phyloP scores from a whole-genome alignment of 1,140 invertebrate species.

The Drosophila sp. region DNA sequence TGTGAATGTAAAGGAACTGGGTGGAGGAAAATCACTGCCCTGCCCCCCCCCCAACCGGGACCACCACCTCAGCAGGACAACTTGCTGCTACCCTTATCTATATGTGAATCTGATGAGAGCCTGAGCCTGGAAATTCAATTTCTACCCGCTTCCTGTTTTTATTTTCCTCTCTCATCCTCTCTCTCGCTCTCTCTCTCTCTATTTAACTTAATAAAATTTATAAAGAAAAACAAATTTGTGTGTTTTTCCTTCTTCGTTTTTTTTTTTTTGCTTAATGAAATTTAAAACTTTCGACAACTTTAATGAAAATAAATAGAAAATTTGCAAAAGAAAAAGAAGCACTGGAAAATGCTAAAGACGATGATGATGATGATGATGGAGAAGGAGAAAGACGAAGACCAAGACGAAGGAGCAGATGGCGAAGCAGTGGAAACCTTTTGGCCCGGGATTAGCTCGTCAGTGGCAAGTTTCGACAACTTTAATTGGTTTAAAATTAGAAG shows the following conservation, averaged over 20 bases:
- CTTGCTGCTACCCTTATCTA: constrained; percentile 31
- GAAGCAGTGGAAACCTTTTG: constrained; percentile 27
- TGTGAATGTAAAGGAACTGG: not conserved
- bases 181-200: not conserved
- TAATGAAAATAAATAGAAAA: constrained; percentile 74
- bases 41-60: not conserved
- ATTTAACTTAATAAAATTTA: constrained; percentile 16
- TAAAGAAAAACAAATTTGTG: constrained; percentile 42
- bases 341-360: not conserved
- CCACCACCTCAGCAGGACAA: constrained; percentile 6
- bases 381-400: not conserved
- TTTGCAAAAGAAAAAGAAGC: constrained; percentile 27
- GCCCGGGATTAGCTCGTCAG: constrained; percentile 60
- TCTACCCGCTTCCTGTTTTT: constrained; percentile 25
- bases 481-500: constrained; percentile 78
- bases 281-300: constrained; percentile 77
- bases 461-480: constrained; percentile 72
- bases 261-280: constrained; percentile 55
- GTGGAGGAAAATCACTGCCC: not conserved
- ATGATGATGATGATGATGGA: not conserved
- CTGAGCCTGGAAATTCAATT: constrained; percentile 46
- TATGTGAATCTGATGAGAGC: constrained; percentile 39
- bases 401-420: not conserved
- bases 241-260: not conserved
- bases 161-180: constrained; percentile 4